Percentiles rank a stretch among this genome's conserved stretches.
Conservation (phyloP, 2,797 vertebrate genomes). For the Ctenochaetus hawaiiensis region DNA sequence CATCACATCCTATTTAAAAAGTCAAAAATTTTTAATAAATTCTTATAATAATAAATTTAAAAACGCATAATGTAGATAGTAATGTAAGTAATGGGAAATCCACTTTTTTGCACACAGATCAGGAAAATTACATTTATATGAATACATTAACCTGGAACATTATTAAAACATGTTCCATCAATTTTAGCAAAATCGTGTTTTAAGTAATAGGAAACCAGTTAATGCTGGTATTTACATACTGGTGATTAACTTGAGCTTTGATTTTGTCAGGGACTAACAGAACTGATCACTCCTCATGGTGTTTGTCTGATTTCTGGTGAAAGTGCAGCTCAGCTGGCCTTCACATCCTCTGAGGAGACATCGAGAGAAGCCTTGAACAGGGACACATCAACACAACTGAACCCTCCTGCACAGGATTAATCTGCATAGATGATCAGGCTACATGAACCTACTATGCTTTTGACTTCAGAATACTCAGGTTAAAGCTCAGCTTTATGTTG, state of each 20-base stretch:
- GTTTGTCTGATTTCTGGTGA: constrained; percentile 14
- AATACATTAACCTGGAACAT: neutral
- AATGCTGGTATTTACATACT: neutral
- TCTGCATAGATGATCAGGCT: constrained; percentile 1
- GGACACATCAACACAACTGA: constrained; percentile 14
- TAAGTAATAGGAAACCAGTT: neutral
- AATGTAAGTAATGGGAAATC: neutral
- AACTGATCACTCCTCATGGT: neutral
- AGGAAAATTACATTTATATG: neutral
- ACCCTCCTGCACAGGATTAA: neutral
- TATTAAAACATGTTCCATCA: neutral
- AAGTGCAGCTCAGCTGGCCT: constrained; percentile 11
- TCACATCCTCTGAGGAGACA: neutral
- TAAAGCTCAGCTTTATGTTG: neutral
- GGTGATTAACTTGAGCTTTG: constrained; percentile 4
- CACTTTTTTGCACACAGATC: neutral
- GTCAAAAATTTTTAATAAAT: too few relatives aligned
- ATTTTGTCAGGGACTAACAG: neutral
- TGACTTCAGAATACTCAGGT: neutral
- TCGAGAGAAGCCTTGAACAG: constrained; percentile 30
- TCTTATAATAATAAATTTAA: too few relatives aligned
- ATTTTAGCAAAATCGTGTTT: neutral
- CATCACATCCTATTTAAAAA: neutral
- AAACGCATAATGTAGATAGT: neutral
- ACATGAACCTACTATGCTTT: neutral